A percentile compares a stretch with the other conserved stretches of the same genome.
phyloP scores from a whole-genome alignment of 2,797 vertebrate genomes.

The Sebastes alutus region DNA sequence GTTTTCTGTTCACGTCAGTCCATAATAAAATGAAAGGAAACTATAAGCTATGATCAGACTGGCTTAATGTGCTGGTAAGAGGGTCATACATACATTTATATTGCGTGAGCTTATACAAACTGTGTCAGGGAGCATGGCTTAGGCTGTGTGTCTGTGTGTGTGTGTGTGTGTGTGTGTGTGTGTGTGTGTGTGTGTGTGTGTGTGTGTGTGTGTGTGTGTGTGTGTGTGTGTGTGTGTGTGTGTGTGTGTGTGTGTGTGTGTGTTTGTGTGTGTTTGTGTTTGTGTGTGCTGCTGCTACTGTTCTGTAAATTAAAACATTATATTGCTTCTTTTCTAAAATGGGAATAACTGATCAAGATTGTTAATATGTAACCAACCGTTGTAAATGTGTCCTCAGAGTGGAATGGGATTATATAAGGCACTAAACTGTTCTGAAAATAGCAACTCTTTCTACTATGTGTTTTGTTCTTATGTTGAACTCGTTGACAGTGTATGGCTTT shows the following conservation, averaged over 20 bases:
- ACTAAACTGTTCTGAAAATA: neutral
- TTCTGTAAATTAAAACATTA: neutral
- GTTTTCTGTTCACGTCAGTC: neutral
- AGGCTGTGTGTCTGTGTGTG: neutral
- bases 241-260: neutral
- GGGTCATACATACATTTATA: constrained; percentile 15
- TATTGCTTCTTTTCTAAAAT: neutral
- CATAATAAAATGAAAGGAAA: constrained; percentile 1
- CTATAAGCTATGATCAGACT: constrained; percentile 18
- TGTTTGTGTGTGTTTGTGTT: neutral
- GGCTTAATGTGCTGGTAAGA: constrained; percentile 21
- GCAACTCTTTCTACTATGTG: neutral
- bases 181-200: neutral
- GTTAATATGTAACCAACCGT: neutral
- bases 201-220: neutral
- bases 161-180: neutral
- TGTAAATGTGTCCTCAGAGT: neutral
- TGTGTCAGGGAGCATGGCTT: constrained; percentile 14
- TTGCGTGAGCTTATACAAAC: constrained; percentile 3
- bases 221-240: neutral
- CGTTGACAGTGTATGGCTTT: neutral
- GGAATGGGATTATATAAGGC: neutral
- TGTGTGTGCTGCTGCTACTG: neutral
- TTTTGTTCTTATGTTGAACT: neutral
- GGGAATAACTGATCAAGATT: neutral